phyloP scores from a whole-genome alignment of 2,113 vertebrate species.

The Tachycineta bicolor region DNA sequence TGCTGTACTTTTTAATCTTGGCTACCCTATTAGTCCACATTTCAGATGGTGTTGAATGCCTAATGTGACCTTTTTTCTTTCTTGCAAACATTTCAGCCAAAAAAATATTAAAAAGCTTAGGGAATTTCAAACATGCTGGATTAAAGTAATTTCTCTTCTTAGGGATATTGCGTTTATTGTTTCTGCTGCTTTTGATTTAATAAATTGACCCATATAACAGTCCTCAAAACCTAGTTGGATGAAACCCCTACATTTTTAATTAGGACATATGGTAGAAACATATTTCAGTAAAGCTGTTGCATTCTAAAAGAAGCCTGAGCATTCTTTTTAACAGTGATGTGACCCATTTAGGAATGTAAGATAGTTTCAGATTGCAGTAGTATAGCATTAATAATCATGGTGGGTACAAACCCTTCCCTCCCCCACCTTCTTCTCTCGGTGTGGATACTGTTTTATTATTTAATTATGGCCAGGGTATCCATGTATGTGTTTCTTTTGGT shows the following conservation, averaged over 20 bases:
- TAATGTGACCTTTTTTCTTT: neutral
- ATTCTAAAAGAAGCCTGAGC: conserved; percentile 22
- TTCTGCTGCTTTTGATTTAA: conserved; percentile 4
- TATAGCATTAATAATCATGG: neutral
- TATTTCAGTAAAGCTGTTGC: conserved; percentile 50
- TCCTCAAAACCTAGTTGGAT: conserved; percentile 25
- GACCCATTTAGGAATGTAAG: conserved; percentile 10
- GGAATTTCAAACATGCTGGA: neutral
- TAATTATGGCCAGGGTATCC: neutral
- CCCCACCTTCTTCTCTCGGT: neutral
- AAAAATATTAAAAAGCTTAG: neutral
- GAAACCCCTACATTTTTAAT: conserved; percentile 22
- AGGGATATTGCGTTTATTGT: neutral
- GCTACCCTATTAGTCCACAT: neutral
- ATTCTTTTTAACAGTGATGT: neutral
- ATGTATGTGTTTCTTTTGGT: neutral
- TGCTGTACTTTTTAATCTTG: neutral
- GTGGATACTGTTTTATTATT: neutral
- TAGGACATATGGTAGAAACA: conserved; percentile 53
- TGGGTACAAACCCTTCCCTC: neutral
- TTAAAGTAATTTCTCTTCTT: neutral
- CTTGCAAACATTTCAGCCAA: neutral
- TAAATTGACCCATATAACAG: neutral
- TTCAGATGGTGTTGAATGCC: neutral
- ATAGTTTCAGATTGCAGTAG: neutral